Conservation (phyloP, 2,888 invertebrate genomes). For the Miltochrista miniata region DNA sequence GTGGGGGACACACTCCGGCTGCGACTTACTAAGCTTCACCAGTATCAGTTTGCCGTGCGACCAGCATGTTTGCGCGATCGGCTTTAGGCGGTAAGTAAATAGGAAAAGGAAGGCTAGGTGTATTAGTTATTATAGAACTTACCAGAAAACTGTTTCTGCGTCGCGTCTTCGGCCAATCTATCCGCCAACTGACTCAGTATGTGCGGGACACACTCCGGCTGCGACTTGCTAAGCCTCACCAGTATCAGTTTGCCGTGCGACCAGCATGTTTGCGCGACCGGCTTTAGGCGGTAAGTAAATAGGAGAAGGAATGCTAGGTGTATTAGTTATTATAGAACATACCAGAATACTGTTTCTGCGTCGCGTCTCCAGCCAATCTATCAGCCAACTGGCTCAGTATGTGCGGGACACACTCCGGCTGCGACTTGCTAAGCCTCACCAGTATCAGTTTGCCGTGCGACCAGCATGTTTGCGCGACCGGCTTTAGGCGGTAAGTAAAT, state of each 20-base stretch:
- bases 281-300: constrained; percentile 45
- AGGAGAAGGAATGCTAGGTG: constrained; percentile 65
- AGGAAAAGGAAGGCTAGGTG: constrained; percentile 65
- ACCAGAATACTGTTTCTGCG: constrained; percentile 66
- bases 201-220: constrained; percentile 61
- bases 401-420: constrained; percentile 61
- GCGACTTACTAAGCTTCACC: constrained; percentile 61
- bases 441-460: constrained; percentile 65
- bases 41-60: constrained; percentile 65
- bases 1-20: constrained; percentile 67
- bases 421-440: constrained; percentile 61
- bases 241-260: constrained; percentile 65
- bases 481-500: constrained; percentile 45
- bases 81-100: constrained; percentile 45
- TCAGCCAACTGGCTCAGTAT: constrained; percentile 63
- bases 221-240: constrained; percentile 61
- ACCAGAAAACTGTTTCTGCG: constrained; percentile 66
- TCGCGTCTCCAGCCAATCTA: constrained; percentile 49
- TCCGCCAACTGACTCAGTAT: constrained; percentile 63
- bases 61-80: constrained; percentile 54
- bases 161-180: constrained; percentile 49
- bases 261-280: constrained; percentile 54
- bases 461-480: constrained; percentile 54
- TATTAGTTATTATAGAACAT: too few species aligned
- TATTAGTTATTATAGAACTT: too few species aligned